These are phyloP conservation scores for Macrotus californicus DNA, from an alignment of 2,113 vertebrate genomes.

Conservation along the genomic window DNA sequence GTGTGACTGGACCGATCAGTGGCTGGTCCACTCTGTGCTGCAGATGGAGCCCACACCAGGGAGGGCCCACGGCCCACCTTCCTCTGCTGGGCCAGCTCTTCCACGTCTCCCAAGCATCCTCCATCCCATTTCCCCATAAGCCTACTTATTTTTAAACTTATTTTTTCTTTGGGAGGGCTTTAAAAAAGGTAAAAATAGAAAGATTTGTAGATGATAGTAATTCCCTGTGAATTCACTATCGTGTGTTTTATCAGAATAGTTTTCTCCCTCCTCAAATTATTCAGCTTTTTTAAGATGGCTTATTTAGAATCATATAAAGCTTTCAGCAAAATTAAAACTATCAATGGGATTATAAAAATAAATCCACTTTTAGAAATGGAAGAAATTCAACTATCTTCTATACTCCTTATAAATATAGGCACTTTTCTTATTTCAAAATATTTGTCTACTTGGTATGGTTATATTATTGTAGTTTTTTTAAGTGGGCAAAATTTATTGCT, in stretches of 20 bases:
- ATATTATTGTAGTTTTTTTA: background rate
- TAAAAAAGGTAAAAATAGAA: background rate
- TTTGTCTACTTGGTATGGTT: background rate
- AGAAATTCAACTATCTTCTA: background rate
- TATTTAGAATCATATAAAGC: background rate
- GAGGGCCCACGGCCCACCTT: background rate
- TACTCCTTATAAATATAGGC: background rate
- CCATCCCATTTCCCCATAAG: background rate
- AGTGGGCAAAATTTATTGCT: background rate
- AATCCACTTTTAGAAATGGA: background rate
- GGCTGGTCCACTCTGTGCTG: accelerated
- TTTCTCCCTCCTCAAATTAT: background rate
- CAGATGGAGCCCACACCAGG: no score
- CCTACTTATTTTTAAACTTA: background rate
- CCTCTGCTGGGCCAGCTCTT: background rate
- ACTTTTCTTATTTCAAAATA: background rate
- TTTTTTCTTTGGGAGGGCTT: background rate
- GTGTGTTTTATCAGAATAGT: background rate
- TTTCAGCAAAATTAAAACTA: background rate
- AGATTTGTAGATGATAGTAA: background rate
- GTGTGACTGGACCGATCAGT: no score
- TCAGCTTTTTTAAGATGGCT: background rate
- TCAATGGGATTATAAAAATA: background rate
- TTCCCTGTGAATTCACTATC: background rate
- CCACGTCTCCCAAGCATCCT: no score